phyloP scores from a whole-genome alignment of 2,888 invertebrate genomes.

The Ditula angustiorana region DNA sequence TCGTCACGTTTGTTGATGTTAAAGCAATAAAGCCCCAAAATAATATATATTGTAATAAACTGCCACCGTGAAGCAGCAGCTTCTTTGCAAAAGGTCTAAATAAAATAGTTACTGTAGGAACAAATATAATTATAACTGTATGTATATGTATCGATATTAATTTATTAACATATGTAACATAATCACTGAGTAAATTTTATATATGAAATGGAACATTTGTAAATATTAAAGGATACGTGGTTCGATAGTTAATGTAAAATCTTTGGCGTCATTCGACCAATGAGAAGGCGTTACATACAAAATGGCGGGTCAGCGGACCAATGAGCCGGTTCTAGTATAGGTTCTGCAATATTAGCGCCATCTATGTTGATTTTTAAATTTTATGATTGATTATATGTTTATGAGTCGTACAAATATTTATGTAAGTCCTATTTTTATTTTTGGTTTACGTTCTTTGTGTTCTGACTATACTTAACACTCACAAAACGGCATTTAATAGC shows the following conservation, averaged over 20 bases:
- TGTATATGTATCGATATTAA: slow-evolving; percentile 34
- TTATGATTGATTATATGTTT: slow-evolving; percentile 8
- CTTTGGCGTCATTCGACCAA: background rate
- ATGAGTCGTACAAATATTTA: slow-evolving; percentile 29
- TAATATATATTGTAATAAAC: slow-evolving; percentile 23
- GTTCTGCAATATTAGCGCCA: slow-evolving; percentile 1
- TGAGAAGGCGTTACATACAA: background rate
- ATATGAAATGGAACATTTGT: slow-evolving; percentile 1
- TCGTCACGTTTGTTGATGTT: background rate
- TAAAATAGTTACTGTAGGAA: slow-evolving; percentile 24
- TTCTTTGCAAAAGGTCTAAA: slow-evolving; percentile 32
- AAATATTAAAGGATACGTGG: slow-evolving; percentile 17
- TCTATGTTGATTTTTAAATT: slow-evolving; percentile 36
- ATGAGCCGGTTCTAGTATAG: background rate
- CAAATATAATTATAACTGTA: slow-evolving; percentile 23
- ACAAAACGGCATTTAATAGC: background rate
- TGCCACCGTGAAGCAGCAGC: slow-evolving; percentile 21
- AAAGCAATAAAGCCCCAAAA: slow-evolving; percentile 41
- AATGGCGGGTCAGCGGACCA: background rate
- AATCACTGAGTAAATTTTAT: slow-evolving; percentile 8
- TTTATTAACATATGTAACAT: slow-evolving; percentile 33
- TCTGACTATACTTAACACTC: background rate
- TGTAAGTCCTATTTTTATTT: slow-evolving; percentile 12
- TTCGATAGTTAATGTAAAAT: background rate
- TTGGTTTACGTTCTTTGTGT: no score